phyloP scores from a whole-genome alignment of 2,888 invertebrate genomes.

The Tetranychus piercei region DNA sequence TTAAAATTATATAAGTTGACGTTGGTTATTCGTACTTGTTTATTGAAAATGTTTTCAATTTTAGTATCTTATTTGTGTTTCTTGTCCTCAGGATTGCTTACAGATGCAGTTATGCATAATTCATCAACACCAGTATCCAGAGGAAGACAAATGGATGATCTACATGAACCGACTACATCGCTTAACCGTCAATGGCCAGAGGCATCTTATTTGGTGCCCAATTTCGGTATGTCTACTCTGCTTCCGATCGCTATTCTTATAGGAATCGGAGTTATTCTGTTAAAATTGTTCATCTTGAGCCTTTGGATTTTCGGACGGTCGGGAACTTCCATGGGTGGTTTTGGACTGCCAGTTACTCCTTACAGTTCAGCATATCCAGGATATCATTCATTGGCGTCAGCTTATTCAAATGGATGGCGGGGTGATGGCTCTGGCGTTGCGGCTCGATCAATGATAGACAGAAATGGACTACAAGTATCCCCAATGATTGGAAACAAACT shows the following conservation, averaged over 20 bases:
- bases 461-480: neutral
- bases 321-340: neutral
- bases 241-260: neutral
- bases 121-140: neutral
- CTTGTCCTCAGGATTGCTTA: neutral
- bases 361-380: conserved; percentile 3
- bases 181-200: neutral
- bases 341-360: neutral
- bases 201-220: neutral
- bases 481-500: neutral
- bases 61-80: neutral
- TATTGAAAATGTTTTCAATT: neutral
- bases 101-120: neutral
- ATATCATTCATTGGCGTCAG: neutral
- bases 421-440: neutral
- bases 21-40: neutral
- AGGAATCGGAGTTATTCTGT: neutral
- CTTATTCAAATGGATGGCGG: conserved; percentile 2
- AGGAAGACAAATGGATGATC: neutral
- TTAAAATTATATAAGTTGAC: neutral
- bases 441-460: neutral
- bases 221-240: neutral
- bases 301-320: conserved; percentile 4
- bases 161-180: neutral
- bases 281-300: conserved; percentile 2